These are phyloP conservation scores for Caenorhabditis virilis DNA, from an alignment of 2,888 invertebrate species.

Conservation along the genomic window DNA sequence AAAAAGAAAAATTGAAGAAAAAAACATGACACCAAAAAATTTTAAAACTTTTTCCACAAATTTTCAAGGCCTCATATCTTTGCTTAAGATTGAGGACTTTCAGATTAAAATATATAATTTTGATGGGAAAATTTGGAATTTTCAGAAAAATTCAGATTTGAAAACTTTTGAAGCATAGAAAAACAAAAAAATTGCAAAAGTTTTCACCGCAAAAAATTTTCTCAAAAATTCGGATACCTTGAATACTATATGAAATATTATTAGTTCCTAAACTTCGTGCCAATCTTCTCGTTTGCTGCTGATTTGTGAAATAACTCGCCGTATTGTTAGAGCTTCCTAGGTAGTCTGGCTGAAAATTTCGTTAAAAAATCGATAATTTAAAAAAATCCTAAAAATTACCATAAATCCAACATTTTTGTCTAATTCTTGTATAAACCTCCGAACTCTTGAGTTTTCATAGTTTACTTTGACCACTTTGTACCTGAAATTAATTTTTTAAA, in stretches of 20 bases:
- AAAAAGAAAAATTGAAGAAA: too few species aligned
- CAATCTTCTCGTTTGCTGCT: constrained; percentile 29
- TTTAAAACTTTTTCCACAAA: too few species aligned
- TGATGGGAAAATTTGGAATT: too few species aligned
- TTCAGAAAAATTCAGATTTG: too few species aligned
- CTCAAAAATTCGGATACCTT: constrained; percentile 8
- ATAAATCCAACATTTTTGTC: constrained; percentile 32
- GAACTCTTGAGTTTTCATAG: constrained; percentile 12
- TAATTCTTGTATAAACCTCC: constrained; percentile 19
- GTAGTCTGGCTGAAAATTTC: constrained; percentile 29
- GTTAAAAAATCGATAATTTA: not conserved
- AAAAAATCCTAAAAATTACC: constrained; percentile 7
- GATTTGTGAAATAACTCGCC: too few species aligned
- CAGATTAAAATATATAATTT: too few species aligned
- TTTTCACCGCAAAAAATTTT: not conserved
- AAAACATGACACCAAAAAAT: too few species aligned
- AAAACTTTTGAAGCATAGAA: too few species aligned
- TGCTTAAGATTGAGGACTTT: too few species aligned
- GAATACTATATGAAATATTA: constrained; percentile 25
- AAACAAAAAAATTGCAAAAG: not conserved
- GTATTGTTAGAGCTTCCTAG: too few species aligned
- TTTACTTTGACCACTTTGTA: constrained; percentile 31
- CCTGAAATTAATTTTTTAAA: too few species aligned
- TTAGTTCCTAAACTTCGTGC: constrained; percentile 13
- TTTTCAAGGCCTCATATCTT: too few species aligned